Conservation (phyloP, 2,113 vertebrate genomes). For the Perca flavescens region DNA sequence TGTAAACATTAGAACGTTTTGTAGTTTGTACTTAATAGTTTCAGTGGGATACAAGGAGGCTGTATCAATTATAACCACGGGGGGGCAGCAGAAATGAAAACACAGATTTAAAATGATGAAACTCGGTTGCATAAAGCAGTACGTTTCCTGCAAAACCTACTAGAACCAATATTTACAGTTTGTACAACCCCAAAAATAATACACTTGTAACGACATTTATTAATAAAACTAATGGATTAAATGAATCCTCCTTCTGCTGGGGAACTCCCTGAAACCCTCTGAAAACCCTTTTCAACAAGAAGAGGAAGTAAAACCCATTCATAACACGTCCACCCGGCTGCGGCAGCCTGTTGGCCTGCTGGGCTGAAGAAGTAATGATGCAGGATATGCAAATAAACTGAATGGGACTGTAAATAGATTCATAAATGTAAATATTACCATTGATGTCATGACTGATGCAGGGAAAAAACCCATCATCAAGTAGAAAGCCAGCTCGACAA, state of each 20-base stretch:
- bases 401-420: neutral
- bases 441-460: conserved; percentile 95
- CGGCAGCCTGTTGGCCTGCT: neutral
- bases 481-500: conserved; percentile 97
- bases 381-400: neutral
- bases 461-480: conserved; percentile 98
- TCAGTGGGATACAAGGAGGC: neutral
- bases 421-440: conserved; percentile 83
- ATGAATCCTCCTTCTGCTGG: neutral
- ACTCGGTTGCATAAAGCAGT: neutral
- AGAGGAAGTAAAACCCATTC: neutral
- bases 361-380: accelerated
- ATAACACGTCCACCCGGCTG: neutral
- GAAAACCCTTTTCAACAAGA: neutral
- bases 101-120: neutral
- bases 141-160: neutral
- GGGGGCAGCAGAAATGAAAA: conserved; percentile 23
- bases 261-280: neutral
- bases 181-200: too few species aligned
- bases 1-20: too few species aligned
- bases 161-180: neutral
- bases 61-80: neutral
- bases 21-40: too few species aligned
- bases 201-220: too few species aligned
- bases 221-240: neutral